A percentile compares a stretch with the other conserved stretches of the same genome.
phyloP scores from a whole-genome alignment of 2,797 vertebrate species.

The Stomatorhinus walkeri region DNA sequence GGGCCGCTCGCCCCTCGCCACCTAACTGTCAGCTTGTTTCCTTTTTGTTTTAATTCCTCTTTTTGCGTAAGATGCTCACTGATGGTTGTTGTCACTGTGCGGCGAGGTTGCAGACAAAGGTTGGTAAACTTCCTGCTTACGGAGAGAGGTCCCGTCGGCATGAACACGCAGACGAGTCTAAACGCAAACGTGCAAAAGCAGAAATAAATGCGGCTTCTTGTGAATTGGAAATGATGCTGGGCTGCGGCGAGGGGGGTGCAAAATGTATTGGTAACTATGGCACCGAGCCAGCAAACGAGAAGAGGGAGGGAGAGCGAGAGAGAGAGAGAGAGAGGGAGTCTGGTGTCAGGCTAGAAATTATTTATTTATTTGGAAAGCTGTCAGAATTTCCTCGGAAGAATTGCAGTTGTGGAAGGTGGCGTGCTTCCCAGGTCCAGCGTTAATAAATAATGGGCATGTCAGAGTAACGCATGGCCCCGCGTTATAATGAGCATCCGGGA shows the following conservation, averaged over 20 bases:
- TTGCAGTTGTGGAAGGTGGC: constrained; percentile 49
- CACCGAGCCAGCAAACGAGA: constrained; percentile 10
- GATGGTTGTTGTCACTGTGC: background rate
- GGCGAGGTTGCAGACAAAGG: background rate
- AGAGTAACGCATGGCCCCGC: constrained; percentile 53
- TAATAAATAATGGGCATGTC: constrained; percentile 62
- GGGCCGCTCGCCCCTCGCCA: background rate
- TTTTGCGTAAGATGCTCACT: background rate
- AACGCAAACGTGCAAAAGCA: background rate
- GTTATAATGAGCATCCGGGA: constrained; percentile 56
- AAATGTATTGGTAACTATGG: constrained; percentile 43
- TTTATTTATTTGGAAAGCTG: constrained; percentile 53
- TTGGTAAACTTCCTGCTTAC: background rate
- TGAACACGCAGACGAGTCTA: background rate
- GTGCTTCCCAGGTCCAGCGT: constrained; percentile 45
- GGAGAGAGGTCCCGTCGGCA: background rate
- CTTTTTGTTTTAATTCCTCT: background rate
- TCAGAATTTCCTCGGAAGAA: constrained; percentile 47
- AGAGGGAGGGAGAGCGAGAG: background rate
- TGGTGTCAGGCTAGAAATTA: constrained; percentile 31
- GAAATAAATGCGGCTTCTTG: background rate
- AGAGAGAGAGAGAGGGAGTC: constrained; percentile 23
- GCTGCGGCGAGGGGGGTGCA: constrained; percentile 19
- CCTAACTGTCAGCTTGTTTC: background rate
- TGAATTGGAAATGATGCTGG: background rate